A percentile compares a stretch with the other conserved stretches of the same genome.
Conservation (phyloP, 1,140 invertebrate species). For the Zaprionus ornatus region DNA sequence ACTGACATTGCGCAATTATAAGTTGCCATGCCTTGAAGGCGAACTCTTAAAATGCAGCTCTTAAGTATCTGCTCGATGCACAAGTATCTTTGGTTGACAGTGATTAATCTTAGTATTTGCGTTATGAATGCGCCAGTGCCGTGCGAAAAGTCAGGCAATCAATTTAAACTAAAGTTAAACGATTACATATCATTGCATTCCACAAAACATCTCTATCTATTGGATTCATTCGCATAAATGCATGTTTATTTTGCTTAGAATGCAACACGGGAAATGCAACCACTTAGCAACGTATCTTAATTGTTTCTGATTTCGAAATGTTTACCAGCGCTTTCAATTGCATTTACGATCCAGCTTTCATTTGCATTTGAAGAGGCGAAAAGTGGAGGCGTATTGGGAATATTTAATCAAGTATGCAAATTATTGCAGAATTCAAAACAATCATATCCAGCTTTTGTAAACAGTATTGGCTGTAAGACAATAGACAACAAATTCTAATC, state of each 20-base stretch:
- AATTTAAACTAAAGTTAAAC: conserved; percentile 38
- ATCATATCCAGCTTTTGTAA: conserved; percentile 2
- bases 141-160: conserved; percentile 48
- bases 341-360: neutral
- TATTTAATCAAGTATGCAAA: conserved; percentile 19
- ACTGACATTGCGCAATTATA: conserved; percentile 64
- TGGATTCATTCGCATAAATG: neutral
- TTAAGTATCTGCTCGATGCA: conserved; percentile 66
- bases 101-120: conserved; percentile 76
- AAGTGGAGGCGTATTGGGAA: neutral
- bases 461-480: neutral
- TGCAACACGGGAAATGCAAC: neutral
- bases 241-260: neutral
- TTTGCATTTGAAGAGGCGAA: neutral
- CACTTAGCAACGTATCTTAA: neutral
- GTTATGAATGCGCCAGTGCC: conserved; percentile 53
- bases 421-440: conserved; percentile 10
- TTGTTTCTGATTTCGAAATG: conserved; percentile 6
- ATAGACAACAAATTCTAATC: neutral
- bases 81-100: conserved; percentile 69
- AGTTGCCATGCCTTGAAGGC: conserved; percentile 66
- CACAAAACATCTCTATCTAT: neutral
- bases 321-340: conserved; percentile 15
- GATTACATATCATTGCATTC: conserved; percentile 10
- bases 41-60: conserved; percentile 26